A percentile compares a stretch with the other conserved stretches of the same genome.
phyloP scores from a whole-genome alignment of 1,140 invertebrate genomes.

The Pygmarrhopalites habei region DNA sequence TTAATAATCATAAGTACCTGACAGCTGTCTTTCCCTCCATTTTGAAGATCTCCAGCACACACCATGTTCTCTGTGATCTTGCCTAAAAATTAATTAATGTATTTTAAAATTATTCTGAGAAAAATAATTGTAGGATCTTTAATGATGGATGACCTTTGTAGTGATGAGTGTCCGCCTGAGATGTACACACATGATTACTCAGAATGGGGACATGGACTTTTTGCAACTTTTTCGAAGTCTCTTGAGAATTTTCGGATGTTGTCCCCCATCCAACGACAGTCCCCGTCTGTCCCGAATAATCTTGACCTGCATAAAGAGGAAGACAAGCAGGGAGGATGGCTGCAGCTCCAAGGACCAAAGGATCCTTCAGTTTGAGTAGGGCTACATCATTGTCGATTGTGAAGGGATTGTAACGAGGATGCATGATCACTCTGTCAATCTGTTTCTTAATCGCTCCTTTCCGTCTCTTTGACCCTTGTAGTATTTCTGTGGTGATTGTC shows the following conservation, averaged over 20 bases:
- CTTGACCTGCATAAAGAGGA: constrained; percentile 11
- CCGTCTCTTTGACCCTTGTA: background rate
- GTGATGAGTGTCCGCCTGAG: constrained; percentile 14
- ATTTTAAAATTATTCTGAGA: constrained; percentile 66
- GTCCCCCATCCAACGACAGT: constrained; percentile 20
- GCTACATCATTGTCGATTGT: constrained; percentile 26
- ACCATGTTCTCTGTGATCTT: constrained; percentile 46
- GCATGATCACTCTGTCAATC: background rate
- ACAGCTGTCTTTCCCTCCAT: constrained; percentile 71
- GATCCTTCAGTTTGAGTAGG: background rate
- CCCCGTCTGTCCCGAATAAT: constrained; percentile 17
- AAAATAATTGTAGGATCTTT: constrained; percentile 50
- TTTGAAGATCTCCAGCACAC: constrained; percentile 69
- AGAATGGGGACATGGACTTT: constrained; percentile 41
- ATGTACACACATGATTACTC: constrained; percentile 30
- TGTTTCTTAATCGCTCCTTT: background rate
- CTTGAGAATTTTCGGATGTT: constrained; percentile 15
- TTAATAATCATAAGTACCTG: constrained; percentile 47
- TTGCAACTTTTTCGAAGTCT: constrained; percentile 31
- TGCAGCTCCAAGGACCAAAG: background rate
- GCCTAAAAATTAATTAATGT: constrained; percentile 6
- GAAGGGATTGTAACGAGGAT: background rate
- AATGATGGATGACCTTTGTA: too few species aligned
- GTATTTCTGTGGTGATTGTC: background rate
- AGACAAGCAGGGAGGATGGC: constrained; percentile 12